Conservation (phyloP, 2,113 vertebrate genomes). For the Syngnathus typhle region DNA sequence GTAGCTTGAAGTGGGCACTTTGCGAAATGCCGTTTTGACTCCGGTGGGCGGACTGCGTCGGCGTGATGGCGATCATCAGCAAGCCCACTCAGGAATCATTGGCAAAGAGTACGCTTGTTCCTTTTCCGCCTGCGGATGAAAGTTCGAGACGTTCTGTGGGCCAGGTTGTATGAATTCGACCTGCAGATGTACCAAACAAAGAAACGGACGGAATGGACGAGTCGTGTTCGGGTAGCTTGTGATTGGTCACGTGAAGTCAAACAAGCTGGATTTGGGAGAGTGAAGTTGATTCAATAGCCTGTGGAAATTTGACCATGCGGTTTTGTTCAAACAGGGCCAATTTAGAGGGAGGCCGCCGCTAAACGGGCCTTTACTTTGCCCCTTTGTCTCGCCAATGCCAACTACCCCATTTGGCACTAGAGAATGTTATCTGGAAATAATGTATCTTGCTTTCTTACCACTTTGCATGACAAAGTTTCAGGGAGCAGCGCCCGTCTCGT, state of each 20-base stretch:
- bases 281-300: slow-evolving; percentile 2
- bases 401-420: neutral
- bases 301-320: neutral
- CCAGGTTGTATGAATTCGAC: neutral
- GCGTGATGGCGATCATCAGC: slow-evolving; percentile 38
- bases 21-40: slow-evolving; percentile 51
- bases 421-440: neutral
- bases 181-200: neutral
- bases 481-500: neutral
- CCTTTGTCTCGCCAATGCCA: neutral
- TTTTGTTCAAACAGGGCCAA: neutral
- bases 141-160: slow-evolving; percentile 4
- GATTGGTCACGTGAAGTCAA: slow-evolving; percentile 14
- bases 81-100: slow-evolving; percentile 28
- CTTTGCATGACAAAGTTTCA: neutral
- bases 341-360: neutral
- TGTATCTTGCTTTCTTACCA: neutral
- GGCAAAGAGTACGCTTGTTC: slow-evolving; percentile 4
- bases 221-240: neutral
- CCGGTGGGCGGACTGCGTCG: slow-evolving; percentile 55
- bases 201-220: neutral
- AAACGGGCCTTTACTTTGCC: neutral
- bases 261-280: slow-evolving; percentile 9
- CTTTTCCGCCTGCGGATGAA: slow-evolving; percentile 43
- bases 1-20: slow-evolving; percentile 60